Base-by-base conservation (phyloP, 2,797 vertebrate genomes). In the Phrynocephalus guinanensis region DNA sequence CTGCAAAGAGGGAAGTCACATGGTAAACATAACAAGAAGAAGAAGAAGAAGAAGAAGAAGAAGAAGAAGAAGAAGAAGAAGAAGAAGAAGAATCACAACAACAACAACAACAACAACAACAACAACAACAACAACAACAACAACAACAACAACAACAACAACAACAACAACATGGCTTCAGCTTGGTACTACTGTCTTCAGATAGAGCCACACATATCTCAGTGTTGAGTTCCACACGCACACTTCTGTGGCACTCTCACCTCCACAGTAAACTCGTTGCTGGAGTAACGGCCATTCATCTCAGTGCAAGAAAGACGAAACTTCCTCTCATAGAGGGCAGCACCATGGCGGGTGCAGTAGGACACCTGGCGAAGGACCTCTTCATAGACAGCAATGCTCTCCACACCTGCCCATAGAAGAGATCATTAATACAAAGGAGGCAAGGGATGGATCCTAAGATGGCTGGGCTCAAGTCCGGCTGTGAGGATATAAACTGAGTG, bases 251-350 rank as follows among this genome's bases (percentile, higher is more conserved):
- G 72, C 16, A 7, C 5, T 63, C 63, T n/a, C 96, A 99, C 99
- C 98, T 99, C 99, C 60, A 99, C 97, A 15, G 98, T 98, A 92
- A 99, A 97, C 91, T 99, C 98, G 0, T 99, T 99, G 96, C 99
- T 99, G 90, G 98, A 98, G 95, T 99, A 99, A 89, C 98, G 98
- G 68, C 99, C 99, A 0, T 99, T 99, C 99, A 99, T 99, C 96
- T 99, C 99, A 0, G 98, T 99, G 96, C 99, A 99, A 91, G 98
- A 99, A 84, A 99, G 97, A 71, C 98, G 98, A 94, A 99, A 99
- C 84, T 98, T 98, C 91, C 99, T 97, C 91, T 99, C 97, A 1
- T 99, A 99, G 86, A 99, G 98, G 44, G 98, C 98, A 0, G 98
- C 98, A 6, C 98, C 98, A 0, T 94, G 98, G 81, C 96, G 97